Base-by-base conservation (phyloP, 1,140 invertebrate genomes). In the Aphelenchoides besseyi region DNA sequence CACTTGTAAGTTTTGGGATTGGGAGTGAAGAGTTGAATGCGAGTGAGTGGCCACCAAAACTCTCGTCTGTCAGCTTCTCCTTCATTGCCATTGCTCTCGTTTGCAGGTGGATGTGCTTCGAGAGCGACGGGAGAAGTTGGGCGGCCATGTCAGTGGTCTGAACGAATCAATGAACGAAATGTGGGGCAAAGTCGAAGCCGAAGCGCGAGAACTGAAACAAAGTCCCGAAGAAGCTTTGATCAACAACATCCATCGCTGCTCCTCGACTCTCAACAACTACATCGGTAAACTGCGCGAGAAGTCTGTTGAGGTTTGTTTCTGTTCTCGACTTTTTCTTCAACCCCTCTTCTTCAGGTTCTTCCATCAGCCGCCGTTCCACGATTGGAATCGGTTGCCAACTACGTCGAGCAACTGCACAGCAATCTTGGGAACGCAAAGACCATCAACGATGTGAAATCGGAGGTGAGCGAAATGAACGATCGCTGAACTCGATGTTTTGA, bases 151-250 rank as follows among this genome's bases (percentile, higher is more conserved):
- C n/a, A 36, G 18, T 33, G 63, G 30, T 18, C 36, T 66, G 16
- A n/a, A 9, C 30, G 36, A 33, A 12, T 66, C 63, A 12, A 12
- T 66, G 12, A 36, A 23, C 63, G 63, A 66, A 29, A 12, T 66
- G 32, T 66, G 36, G 32, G 63, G 1, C 30, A 29, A 29, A n/a
- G 36, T 66, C 26, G 26, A 66, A 30, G 29, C 30, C n/a, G 63
- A 66, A 66, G 63, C 63, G 2, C n/a, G 12, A 16, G 63, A 66
- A 32, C 23, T 18, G 16, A 66, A 66, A 3, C 12, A 33, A 12
- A 33, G 12, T 53, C 63, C 63, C 30, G 30, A 33, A 12, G 63
- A 66, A 30, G 63, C 63, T 37, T 32, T 66, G 12, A 18, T 66
- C 16, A 16, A 30, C 30, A 33, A 26, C 9, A 35, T 66, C 36